Conservation (phyloP, 1,140 invertebrate species). For the Drosophila tristis region DNA sequence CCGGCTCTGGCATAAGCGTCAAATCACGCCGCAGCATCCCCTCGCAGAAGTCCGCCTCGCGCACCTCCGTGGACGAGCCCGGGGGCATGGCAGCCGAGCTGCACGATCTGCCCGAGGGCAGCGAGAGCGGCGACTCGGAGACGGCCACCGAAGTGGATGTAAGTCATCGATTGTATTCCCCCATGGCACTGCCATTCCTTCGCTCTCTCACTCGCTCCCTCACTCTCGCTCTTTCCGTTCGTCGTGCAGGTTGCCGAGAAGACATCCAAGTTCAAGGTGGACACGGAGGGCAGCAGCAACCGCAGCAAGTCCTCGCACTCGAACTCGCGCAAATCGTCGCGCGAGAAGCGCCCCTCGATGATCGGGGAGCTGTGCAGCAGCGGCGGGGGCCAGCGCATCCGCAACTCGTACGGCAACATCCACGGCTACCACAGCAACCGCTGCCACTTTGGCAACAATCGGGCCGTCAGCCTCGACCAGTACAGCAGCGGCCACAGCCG, state of each 20-base stretch:
- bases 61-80: constrained; percentile 87
- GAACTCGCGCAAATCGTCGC: constrained; percentile 76
- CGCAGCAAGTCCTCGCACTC: constrained; percentile 80
- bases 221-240: no score
- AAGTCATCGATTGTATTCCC: constrained; percentile 30
- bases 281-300: constrained; percentile 87
- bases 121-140: constrained; percentile 88
- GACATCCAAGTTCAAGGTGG: constrained; percentile 90
- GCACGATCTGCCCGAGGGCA: constrained; percentile 86
- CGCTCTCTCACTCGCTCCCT: no score
- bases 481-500: constrained; percentile 80
- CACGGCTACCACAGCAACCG: constrained; percentile 81
- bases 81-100: constrained; percentile 84
- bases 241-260: constrained; percentile 87
- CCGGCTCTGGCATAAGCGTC: constrained; percentile 82
- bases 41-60: constrained; percentile 82
- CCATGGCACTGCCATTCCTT: no score
- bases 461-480: constrained; percentile 82
- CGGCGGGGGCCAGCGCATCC: constrained; percentile 77
- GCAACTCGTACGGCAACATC: constrained; percentile 83
- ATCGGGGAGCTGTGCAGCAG: constrained; percentile 83
- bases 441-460: constrained; percentile 82
- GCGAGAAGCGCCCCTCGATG: constrained; percentile 84
- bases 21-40: constrained; percentile 83
- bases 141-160: constrained; percentile 91